These are phyloP conservation scores for Mastomys natalensis DNA, from an alignment of 2,113 vertebrate genomes.

Conservation along the genomic window DNA sequence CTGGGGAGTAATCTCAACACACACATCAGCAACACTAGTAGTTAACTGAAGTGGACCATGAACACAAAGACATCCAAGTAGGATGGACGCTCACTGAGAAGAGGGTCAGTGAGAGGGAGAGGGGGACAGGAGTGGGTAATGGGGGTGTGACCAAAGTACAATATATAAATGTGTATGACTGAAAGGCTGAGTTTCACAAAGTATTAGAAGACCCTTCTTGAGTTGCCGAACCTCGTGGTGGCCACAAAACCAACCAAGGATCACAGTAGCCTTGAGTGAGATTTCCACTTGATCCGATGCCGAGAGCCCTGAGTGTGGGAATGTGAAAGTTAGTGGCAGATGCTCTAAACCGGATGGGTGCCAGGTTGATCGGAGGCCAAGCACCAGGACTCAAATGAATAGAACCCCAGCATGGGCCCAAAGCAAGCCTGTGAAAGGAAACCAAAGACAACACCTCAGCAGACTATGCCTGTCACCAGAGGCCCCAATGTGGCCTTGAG, in stretches of 20 bases:
- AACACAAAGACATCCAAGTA: neutral
- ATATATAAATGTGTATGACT: neutral
- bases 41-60: neutral
- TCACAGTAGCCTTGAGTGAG: fast-evolving
- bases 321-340: too few relatives aligned
- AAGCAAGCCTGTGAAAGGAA: neutral
- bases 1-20: neutral
- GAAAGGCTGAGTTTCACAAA: neutral
- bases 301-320: neutral
- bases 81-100: neutral
- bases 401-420: neutral
- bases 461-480: fast-evolving
- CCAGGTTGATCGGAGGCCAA: neutral
- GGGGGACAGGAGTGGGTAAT: neutral
- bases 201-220: neutral
- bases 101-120: neutral
- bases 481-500: neutral
- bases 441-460: neutral
- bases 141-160: neutral
- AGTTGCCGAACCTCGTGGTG: neutral
- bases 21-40: neutral
- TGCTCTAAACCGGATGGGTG: too few relatives aligned
- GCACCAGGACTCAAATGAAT: neutral
- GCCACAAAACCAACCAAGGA: neutral
- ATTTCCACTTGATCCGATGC: neutral